Evolutionary conservation across 1,140 invertebrate genomes (phyloP), one percentile per base, ranked within the genome.

Genomic region (Macrobrachium rosenbergii): DNA sequence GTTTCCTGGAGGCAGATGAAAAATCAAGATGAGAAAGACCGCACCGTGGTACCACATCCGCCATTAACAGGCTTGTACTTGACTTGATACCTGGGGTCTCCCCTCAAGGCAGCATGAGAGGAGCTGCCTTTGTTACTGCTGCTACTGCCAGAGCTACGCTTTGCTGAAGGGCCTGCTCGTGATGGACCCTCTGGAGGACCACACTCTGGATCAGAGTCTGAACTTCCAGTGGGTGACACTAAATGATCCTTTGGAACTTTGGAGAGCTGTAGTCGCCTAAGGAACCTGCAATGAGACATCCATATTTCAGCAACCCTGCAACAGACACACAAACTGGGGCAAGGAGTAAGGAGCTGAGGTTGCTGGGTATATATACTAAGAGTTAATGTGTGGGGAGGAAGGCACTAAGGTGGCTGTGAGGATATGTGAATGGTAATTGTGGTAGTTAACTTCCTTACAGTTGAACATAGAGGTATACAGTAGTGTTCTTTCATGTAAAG

Each of bases 181-280:
- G 64, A 23, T 12, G 85, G 79, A 37, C 85, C 77, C 7, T 45
- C 58, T 8, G 79, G 85, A 73, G 85, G 85, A 11, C 84, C 85
- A 52, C 85, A 87, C 69, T 87, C 85, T 17, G 85, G 85, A 28
- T 87, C 85, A 62, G 85, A 87, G 43, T 87, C 85, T 75, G 85
- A 87, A 28, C 77, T 81, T 28, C 85, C 85, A 12, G 85, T 77
- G 23, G 85, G 85, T 16, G 85, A 87, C 37, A 87, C 85, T 45
- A 87, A 64, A 19, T 87, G 85, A 63, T 87, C 85, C 85, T 81
- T 87, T 21, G 52, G 60, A 21, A 58, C 59, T 21, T 62, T 78
- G 23, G 85, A 87, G 21, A 87, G 85, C 78, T 87, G 85, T 5
- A 87, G 85, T 28, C 85, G 85, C 78, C 85, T 78, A 14, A 87